A percentile compares a stretch with the other conserved stretches of the same genome.
Conservation (phyloP, 1,140 invertebrate genomes). For the Thereuonema tuberculata region DNA sequence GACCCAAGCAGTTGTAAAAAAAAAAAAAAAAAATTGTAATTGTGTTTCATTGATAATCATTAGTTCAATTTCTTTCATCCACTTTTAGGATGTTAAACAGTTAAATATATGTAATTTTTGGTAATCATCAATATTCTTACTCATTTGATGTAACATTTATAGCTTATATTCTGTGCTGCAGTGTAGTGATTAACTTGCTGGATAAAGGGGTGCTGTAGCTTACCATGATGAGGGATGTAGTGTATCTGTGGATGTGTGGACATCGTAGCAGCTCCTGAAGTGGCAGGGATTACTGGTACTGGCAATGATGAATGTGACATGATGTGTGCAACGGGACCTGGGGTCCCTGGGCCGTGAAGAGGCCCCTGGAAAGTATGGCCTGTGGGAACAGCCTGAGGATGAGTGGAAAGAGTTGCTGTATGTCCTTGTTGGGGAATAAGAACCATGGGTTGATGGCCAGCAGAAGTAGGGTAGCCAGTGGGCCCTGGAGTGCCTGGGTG, state of each 20-base stretch:
- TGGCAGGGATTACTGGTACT: constrained; percentile 11
- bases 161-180: too few relatives aligned
- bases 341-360: constrained; percentile 14
- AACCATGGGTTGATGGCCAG: constrained; percentile 14
- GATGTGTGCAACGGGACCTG: constrained; percentile 11
- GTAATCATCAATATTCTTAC: too few relatives aligned
- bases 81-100: too few relatives aligned
- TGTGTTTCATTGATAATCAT: too few relatives aligned
- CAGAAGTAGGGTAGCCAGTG: not conserved
- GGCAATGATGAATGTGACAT: constrained; percentile 13
- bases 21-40: too few relatives aligned
- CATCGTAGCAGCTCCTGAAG: constrained; percentile 1
- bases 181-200: too few relatives aligned
- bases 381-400: constrained; percentile 4
- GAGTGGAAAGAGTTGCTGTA: constrained; percentile 2
- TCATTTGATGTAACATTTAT: too few relatives aligned
- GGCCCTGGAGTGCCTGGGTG: constrained; percentile 4
- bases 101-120: too few relatives aligned
- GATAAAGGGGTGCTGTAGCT: too few relatives aligned
- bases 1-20: too few relatives aligned
- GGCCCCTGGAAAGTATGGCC: constrained; percentile 15
- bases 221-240: constrained; percentile 11
- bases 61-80: too few relatives aligned
- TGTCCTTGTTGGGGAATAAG: constrained; percentile 14
- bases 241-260: not conserved